Evolutionary conservation across 2,797 vertebrate genomes (phyloP), one percentile per base, ranked within the genome.

Genomic region (Decapterus maruadsi): DNA sequence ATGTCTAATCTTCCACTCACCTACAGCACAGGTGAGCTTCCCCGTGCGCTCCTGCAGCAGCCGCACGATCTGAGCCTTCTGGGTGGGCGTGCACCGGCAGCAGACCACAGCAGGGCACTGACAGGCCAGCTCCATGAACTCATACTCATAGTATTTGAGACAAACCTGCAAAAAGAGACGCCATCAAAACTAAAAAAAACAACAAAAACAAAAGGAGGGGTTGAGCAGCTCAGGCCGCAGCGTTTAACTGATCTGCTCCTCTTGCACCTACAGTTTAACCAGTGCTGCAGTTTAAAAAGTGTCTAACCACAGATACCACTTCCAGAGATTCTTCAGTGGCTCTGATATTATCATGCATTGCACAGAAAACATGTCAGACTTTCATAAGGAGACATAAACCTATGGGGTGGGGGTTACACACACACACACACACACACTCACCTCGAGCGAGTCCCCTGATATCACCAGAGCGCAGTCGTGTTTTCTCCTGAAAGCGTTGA

Each of bases 51-150:
- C 97, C 81, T 99, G 97, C n/a, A 99, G 95, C 93, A 99, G 93
- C 0, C 97, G 94, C 57, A 99, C 97, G 0, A 99, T 99, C 94
- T 99, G 97, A 0, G 98, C 98, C 77, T 99, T 99, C 95, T 99
- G 98, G 0, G 98, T 99, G 0, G 98, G 98, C 0, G 98, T 97
- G 0, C 98, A 99, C 68, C 98, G 96, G 80, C 98, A 99, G 94
- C 98, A 99, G 40, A 99, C 96, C 13, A 99, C 97, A 0, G 98
- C 97, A 0, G 98, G 98, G 91, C 97, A 98, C 94, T 99, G 98
- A 84, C 97, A 99, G 0, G 97, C 97, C 67, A 99, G 93, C 90
- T 99, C 98, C 98, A 99, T 99, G 91, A 99, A 99, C 91, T 99
- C 98, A 0, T 96, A 98, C 91, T 99, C 98, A 0, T 99, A 99